Evolutionary conservation across 2,797 vertebrate species (phyloP).

Genomic region (Sylvia borin): DNA sequence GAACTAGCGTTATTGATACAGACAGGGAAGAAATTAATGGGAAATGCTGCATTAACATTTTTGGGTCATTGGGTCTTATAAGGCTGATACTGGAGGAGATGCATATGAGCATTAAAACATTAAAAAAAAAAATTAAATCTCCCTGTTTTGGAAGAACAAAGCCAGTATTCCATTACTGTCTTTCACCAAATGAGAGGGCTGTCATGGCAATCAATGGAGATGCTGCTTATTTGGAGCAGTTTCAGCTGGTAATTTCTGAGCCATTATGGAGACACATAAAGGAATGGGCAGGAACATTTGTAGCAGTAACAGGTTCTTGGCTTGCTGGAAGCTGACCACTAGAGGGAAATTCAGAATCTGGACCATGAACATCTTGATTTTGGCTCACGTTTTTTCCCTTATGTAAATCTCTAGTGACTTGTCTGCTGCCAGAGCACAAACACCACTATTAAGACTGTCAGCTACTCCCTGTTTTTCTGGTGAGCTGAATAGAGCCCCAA

Average conservation of each 20-base stretch:
- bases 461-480: background rate
- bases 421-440: background rate
- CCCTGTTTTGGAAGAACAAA: background rate
- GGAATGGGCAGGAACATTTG: background rate
- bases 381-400: background rate
- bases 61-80: background rate
- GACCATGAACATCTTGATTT: rapidly evolving
- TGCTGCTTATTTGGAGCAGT: background rate
- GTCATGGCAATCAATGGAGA: background rate
- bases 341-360: conserved; percentile 16
- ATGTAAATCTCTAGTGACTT: rapidly evolving
- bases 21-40: background rate
- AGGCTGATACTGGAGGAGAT: background rate
- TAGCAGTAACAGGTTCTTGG: background rate
- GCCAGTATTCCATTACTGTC: background rate
- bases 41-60: background rate
- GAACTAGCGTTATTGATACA: background rate
- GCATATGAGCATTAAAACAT: background rate
- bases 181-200: background rate
- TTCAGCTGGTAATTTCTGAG: background rate
- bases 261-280: background rate
- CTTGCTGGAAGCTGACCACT: conserved; percentile 3
- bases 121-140: background rate
- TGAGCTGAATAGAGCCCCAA: background rate
- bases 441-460: background rate